Evolutionary conservation across 2,797 vertebrate species (phyloP), one percentile per base, ranked within the genome.

Genomic region (Typhlichthys subterraneus): DNA sequence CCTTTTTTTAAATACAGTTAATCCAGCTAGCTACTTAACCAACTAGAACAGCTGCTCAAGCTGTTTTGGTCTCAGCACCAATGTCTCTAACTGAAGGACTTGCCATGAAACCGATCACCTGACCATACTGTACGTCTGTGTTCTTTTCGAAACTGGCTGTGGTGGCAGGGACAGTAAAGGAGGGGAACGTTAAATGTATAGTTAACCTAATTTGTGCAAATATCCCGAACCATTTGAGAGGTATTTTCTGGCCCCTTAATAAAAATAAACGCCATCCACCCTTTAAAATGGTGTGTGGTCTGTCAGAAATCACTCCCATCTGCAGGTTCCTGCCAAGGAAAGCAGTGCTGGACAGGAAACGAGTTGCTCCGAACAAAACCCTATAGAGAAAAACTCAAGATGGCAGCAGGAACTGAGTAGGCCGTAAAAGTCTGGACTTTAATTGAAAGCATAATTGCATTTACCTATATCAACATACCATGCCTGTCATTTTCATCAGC

Each of bases 211-310:
- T 89, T 88, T 82, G 77, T 72, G 71, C 65, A 88, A 83, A 87
- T 81, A 81, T 85, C 83, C 79, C 61, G 66, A 87, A 65, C 83
- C 80, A 82, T 88, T 87, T 84, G 68, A 81, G 69, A 84, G 82
- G 84, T 82, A 89, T 89, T 83, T 78, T 65, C 77, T 31, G 69
- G 80, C 67, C 67, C 72, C 76, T 74, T 83, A 67, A 70, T 79
- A 70, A 90, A 89, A 91, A 92, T 86, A 91, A 93, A 92, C 87
- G 61, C 63, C 70, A 5, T 85, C 79, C 80, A 76, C 72, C 76
- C 75, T 86, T 79, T 77, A 81, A 85, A 87, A 83, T 81, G 78
- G 87, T 93, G 92, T 93, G 92, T 93, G 92, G 92, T 93, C 92
- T 85, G 80, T 74, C 81, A 85, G 88, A 89, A 92, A 91, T 89